phyloP scores from a whole-genome alignment of 2,888 invertebrate genomes.

The Choreutis nemorana region DNA sequence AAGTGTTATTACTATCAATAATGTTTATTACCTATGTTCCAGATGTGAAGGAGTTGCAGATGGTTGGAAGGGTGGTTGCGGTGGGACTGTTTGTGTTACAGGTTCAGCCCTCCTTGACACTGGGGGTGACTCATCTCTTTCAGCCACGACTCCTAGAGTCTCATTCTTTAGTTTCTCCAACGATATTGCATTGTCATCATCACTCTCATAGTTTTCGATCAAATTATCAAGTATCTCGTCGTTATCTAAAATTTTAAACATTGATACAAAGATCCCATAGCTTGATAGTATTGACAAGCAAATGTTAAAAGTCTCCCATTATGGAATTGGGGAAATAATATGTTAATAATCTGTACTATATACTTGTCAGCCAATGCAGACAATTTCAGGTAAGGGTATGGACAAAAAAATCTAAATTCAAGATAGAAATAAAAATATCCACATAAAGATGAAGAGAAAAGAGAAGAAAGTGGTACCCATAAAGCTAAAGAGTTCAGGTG shows the following conservation, averaged over 20 bases:
- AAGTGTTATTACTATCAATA: background rate
- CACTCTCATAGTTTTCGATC: constrained; percentile 64
- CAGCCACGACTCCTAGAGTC: constrained; percentile 39
- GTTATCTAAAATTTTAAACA: constrained; percentile 34
- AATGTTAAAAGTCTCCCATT: no score
- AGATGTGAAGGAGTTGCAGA: constrained; percentile 86
- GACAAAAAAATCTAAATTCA: no score
- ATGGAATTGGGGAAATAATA: no score
- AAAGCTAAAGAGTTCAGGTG: no score
- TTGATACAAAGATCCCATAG: no score
- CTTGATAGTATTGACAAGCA: no score
- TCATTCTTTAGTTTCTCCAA: constrained; percentile 78
- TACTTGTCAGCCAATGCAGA: no score
- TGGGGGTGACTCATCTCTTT: constrained; percentile 26
- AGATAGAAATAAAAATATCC: constrained; percentile 2
- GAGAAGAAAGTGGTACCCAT: no score
- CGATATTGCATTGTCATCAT: constrained; percentile 78
- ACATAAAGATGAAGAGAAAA: constrained; percentile 3
- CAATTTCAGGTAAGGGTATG: no score
- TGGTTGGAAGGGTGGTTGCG: constrained; percentile 91
- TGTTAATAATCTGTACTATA: no score
- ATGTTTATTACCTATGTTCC: constrained; percentile 69
- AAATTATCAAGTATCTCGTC: constrained; percentile 39
- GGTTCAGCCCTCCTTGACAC: constrained; percentile 25
- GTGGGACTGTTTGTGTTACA: constrained; percentile 48